Conservation (phyloP, 2,113 vertebrate genomes). For the Balaeniceps rex region DNA sequence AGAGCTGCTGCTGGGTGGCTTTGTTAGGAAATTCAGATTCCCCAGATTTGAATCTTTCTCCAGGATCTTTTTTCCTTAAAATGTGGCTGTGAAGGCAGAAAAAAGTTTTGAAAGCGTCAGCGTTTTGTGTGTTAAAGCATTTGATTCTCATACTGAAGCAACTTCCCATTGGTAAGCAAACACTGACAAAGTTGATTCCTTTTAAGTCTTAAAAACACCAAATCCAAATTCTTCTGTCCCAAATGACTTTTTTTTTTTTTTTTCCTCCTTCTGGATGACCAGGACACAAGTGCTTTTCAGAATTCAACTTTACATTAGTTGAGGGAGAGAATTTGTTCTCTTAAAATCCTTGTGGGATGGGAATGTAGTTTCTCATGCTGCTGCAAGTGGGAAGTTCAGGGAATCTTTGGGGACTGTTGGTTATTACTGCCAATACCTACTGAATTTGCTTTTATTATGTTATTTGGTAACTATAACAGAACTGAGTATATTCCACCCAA, state of each 20-base stretch:
- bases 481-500: background rate
- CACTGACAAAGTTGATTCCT: background rate
- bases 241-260: background rate
- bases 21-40: background rate
- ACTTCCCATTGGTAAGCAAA: background rate
- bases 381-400: constrained; percentile 26
- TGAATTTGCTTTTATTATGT: background rate
- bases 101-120: background rate
- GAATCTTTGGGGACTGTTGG: constrained; percentile 21
- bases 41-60: background rate
- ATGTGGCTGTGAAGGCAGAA: background rate
- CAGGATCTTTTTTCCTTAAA: background rate
- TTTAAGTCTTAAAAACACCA: background rate
- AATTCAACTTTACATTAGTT: constrained; percentile 7
- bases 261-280: background rate
- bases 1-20: background rate
- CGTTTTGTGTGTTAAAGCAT: background rate
- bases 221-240: background rate
- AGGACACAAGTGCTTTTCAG: constrained; percentile 12
- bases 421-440: background rate
- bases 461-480: background rate
- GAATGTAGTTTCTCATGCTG: constrained; percentile 39
- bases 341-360: constrained; percentile 34
- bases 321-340: constrained; percentile 8
- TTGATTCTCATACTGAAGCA: background rate